phyloP scores from a whole-genome alignment of 1,140 invertebrate species.

The Chironomus tepperi region DNA sequence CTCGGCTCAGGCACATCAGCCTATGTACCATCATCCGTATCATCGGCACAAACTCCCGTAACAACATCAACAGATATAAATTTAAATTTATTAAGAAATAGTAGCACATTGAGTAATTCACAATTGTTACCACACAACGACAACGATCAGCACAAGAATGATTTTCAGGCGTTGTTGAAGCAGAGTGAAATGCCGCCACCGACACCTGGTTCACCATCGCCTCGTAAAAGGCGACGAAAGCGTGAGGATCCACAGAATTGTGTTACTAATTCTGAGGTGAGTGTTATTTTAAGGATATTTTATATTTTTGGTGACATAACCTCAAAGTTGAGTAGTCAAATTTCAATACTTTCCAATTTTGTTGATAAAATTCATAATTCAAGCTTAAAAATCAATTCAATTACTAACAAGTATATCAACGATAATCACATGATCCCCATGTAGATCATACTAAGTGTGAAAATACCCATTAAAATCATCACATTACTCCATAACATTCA shows the following conservation, averaged over 20 bases:
- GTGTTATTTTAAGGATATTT: background rate
- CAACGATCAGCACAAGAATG: background rate
- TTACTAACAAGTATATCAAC: no score
- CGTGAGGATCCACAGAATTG: conserved; percentile 28
- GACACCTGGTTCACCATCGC: conserved; percentile 9
- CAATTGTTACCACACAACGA: background rate
- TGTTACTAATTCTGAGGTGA: conserved; percentile 28
- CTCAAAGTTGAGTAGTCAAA: background rate
- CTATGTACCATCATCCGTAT: background rate
- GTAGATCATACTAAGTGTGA: no score
- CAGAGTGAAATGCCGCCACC: conserved; percentile 24
- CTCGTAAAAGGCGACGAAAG: conserved; percentile 27
- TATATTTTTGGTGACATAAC: background rate
- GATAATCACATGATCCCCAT: no score
- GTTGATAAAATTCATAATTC: no score
- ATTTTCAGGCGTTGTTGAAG: background rate
- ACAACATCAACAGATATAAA: background rate
- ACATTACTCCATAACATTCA: no score
- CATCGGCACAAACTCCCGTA: background rate
- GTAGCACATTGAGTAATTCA: background rate
- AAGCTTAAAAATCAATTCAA: no score
- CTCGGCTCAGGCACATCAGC: conserved; percentile 25
- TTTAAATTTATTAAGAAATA: conserved; percentile 11
- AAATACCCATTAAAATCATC: no score
- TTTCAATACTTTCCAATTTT: no score